phyloP scores from a whole-genome alignment of 2,113 vertebrate genomes.

The Columba janthina region DNA sequence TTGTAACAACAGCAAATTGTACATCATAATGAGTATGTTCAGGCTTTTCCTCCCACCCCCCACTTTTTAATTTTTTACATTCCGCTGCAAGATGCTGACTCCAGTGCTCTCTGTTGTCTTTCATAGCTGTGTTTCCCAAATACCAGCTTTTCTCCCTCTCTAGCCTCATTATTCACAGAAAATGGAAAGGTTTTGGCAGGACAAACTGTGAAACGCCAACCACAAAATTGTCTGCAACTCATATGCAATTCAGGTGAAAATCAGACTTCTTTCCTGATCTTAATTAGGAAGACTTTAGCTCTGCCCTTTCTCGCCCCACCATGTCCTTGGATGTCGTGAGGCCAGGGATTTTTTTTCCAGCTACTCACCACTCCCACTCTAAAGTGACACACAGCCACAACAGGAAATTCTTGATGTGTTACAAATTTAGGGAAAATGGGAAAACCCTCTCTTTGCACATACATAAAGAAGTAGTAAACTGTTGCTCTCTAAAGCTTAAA shows the following conservation, averaged over 20 bases:
- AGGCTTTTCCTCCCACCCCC: background rate
- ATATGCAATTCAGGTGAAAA: background rate
- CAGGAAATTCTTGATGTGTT: constrained; percentile 22
- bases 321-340: background rate
- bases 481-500: background rate
- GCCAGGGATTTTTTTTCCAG: background rate
- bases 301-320: background rate
- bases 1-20: background rate
- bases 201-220: background rate
- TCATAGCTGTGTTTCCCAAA: background rate
- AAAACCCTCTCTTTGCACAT: background rate
- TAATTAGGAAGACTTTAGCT: background rate
- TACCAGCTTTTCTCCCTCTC: background rate
- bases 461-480: background rate
- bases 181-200: background rate
- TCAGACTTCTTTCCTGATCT: background rate
- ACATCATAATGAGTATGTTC: background rate
- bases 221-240: background rate
- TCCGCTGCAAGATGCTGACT: background rate
- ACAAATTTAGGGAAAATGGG: background rate
- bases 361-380: background rate
- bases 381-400: background rate
- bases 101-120: background rate
- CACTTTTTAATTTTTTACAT: background rate
- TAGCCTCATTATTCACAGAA: background rate